phyloP scores from a whole-genome alignment of 1,140 invertebrate species.

The Tetramorium alpestre region DNA sequence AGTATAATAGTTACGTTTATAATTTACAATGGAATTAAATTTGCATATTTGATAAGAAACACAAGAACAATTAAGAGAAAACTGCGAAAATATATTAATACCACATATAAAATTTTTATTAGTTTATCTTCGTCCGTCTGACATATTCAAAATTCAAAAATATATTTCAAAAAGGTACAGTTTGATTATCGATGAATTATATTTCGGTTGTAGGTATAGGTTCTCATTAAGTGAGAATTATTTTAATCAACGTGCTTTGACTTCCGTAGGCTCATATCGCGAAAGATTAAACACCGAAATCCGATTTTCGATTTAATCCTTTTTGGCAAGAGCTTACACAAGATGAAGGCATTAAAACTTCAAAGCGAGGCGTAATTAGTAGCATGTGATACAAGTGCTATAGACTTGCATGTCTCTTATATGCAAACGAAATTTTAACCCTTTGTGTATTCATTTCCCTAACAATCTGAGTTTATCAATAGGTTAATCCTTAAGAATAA shows the following conservation, averaged over 20 bases:
- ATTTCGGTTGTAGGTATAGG: neutral
- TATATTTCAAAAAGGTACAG: neutral
- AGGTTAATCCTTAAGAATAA: conserved; percentile 15
- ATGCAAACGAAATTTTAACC: conserved; percentile 45
- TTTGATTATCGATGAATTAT: neutral
- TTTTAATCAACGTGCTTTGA: conserved; percentile 57
- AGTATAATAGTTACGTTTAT: neutral
- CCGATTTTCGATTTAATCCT: conserved; percentile 73
- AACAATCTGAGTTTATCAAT: neutral
- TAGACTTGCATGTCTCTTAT: conserved; percentile 21
- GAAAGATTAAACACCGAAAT: conserved; percentile 65
- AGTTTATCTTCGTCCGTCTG: neutral
- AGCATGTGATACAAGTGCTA: conserved; percentile 39
- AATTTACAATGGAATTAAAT: neutral
- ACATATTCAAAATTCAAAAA: neutral
- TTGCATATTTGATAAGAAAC: neutral
- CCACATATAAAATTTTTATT: neutral
- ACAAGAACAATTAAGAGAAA: neutral
- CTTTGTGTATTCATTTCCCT: neutral
- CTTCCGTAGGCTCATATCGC: conserved; percentile 15
- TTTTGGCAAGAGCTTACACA: conserved; percentile 49
- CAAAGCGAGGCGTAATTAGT: conserved; percentile 67
- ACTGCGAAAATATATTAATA: neutral
- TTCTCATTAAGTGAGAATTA: conserved; percentile 46
- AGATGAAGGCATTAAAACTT: conserved; percentile 65